Evolutionary conservation across 2,113 vertebrate species (phyloP).

Genomic region (Strix aluco): DNA sequence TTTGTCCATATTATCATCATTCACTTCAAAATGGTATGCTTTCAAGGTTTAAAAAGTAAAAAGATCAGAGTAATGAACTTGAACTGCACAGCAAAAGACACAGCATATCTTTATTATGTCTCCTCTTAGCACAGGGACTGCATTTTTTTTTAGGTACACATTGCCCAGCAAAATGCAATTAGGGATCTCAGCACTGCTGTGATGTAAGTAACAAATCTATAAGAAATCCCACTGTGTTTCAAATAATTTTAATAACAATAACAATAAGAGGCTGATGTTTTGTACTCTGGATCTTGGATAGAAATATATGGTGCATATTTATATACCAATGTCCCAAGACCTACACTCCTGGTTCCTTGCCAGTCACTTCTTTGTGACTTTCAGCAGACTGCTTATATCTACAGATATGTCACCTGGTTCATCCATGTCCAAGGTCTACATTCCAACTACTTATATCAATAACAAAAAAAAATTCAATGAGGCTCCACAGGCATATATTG

Average conservation of each 20-base stretch:
- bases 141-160: not conserved
- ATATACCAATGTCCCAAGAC: not conserved
- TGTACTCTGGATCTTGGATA: not conserved
- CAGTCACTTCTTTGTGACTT: not conserved
- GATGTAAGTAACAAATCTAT: not conserved
- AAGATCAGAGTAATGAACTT: not conserved
- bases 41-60: conserved; percentile 17
- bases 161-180: not conserved
- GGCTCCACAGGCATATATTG: not conserved
- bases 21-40: not conserved
- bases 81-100: not conserved
- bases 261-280: not conserved
- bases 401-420: not conserved
- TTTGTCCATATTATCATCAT: conserved; percentile 12
- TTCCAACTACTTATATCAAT: not conserved
- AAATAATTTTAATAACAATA: not conserved
- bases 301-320: not conserved
- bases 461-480: not conserved
- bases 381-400: not conserved
- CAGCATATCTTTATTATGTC: not conserved
- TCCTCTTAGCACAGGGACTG: not conserved
- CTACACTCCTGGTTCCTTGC: not conserved
- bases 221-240: not conserved
- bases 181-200: not conserved
- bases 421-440: not conserved